Percentiles rank a stretch among this genome's conserved stretches.
Evolutionary conservation across 2,888 invertebrate species (phyloP).

Genomic region (Melanargia galathea): DNA sequence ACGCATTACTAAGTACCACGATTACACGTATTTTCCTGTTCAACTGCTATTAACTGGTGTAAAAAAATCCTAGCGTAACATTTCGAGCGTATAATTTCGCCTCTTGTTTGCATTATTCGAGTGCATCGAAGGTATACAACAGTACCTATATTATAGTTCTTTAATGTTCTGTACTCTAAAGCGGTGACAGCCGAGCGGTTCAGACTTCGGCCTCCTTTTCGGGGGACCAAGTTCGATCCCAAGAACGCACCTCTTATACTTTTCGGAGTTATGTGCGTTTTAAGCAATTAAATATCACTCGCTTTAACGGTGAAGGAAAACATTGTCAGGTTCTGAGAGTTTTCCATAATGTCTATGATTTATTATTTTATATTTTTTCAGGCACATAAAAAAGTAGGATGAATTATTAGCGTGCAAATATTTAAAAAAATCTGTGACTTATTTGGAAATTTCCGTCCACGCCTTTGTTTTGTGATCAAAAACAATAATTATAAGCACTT

Average conservation of each 20-base stretch:
- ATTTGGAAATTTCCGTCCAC: conserved; percentile 11
- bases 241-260: too few relatives aligned
- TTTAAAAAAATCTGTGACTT: not conserved
- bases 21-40: conserved; percentile 60
- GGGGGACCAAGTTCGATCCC: too few relatives aligned
- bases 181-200: too few relatives aligned
- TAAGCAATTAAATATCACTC: too few relatives aligned
- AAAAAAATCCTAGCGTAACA: conserved; percentile 53
- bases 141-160: not conserved
- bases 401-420: not conserved
- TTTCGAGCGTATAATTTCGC: conserved; percentile 60
- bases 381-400: too few relatives aligned
- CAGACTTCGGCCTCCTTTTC: too few relatives aligned
- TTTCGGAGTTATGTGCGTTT: too few relatives aligned
- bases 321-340: too few relatives aligned
- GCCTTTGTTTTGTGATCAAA: conserved; percentile 18
- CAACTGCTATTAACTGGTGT: conserved; percentile 55
- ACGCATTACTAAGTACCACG: conserved; percentile 54
- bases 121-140: conserved; percentile 50
- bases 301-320: too few relatives aligned
- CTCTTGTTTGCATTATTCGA: conserved; percentile 55
- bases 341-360: too few relatives aligned
- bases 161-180: not conserved
- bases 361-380: too few relatives aligned
- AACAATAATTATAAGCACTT: conserved; percentile 35